Conservation (phyloP, 1,140 invertebrate species). For the Stratiolaelaps scimitus region DNA sequence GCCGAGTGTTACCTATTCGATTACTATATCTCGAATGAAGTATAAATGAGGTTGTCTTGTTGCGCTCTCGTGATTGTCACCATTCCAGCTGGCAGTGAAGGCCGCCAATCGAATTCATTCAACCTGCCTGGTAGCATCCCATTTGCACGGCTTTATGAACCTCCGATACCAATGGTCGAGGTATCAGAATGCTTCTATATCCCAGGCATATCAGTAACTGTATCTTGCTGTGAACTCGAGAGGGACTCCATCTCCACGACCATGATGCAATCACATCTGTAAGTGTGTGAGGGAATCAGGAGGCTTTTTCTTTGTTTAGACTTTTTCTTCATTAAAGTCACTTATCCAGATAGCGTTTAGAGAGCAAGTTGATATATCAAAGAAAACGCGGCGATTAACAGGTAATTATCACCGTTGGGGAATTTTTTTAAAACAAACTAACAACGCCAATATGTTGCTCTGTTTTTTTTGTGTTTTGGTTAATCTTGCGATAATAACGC, state of each 20-base stretch:
- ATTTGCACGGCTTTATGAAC: neutral
- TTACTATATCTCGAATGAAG: no score
- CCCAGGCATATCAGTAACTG: neutral
- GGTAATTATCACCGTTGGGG: no score
- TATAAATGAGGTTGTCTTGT: no score
- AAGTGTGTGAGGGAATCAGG: neutral
- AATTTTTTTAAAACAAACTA: no score
- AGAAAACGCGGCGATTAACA: no score
- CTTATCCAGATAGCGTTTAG: no score
- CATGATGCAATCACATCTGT: conserved; percentile 20
- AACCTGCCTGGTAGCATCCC: neutral
- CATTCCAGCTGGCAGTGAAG: neutral
- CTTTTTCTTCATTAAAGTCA: no score
- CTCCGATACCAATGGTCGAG: neutral
- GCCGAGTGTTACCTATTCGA: no score
- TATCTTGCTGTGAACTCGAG: neutral
- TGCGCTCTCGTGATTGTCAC: no score
- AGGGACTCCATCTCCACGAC: neutral
- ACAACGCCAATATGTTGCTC: no score
- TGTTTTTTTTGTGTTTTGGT: no score
- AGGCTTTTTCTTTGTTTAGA: neutral
- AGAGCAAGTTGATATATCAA: no score
- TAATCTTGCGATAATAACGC: neutral
- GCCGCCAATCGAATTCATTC: neutral
- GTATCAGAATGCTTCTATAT: neutral